Evolutionary conservation across 2,797 vertebrate species (phyloP), one percentile per base, ranked within the genome.

Genomic region (Pampus argenteus): DNA sequence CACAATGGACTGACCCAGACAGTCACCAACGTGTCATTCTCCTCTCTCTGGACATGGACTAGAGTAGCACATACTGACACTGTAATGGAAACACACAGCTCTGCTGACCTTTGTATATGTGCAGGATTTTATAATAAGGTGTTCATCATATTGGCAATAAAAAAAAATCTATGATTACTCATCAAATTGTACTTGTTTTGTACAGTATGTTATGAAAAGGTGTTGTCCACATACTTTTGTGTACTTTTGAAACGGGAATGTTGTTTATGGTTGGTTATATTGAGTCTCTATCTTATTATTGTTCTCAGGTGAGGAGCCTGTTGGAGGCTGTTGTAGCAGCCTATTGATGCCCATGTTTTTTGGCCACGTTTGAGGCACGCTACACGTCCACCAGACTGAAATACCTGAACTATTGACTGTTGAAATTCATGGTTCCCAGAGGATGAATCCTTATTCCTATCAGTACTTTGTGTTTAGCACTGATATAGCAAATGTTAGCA

Each of bases 71-170:
- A 63, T 66, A 71, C 79, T 79, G 68, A 84, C 79, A 59, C 63
- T 79, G 71, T 81, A 80, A 85, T 59, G 78, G 61, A 84, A 74
- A 86, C 71, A 59, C 74, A 63, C 70, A 54, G 72, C 80, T 74
- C 66, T 82, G 82, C 79, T 80, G 79, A 63, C 74, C 75, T 86
- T 89, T 90, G 84, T 86, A 87, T 82, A 83, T 55, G 76, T 91
- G 71, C 77, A 84, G 79, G 76, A 84, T 91, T 91, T 91, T 90
- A 82, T 88, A 88, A 88, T 90, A 83, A 94, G 86, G 83, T 94
- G 91, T 93, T 88, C 78, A 82, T 85, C 72, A 88, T 89, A 91
- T 87, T 88, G 86, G 74, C 83, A 93, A 94, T 94, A 93, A 91
- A 89, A 64, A 64, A 77, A 77, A 55, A 67, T 40, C 25, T 45